These are phyloP conservation scores for Stomatorhinus walkeri DNA, from an alignment of 2,797 vertebrate genomes.

Conservation along the genomic window DNA sequence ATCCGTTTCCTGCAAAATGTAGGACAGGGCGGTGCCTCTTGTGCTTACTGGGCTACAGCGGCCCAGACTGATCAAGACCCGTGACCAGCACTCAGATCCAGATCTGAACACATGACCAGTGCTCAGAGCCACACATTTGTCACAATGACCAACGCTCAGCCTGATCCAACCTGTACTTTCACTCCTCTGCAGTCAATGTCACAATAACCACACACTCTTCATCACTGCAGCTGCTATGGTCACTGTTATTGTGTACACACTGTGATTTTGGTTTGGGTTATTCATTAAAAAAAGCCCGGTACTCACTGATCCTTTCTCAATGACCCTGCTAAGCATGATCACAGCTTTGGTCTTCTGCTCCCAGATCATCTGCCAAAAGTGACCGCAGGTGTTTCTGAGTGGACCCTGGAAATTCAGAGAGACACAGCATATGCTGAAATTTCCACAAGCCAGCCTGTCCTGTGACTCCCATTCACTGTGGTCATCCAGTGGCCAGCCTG, in stretches of 20 bases:
- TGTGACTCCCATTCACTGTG: neutral
- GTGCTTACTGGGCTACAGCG: neutral
- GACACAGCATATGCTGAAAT: neutral
- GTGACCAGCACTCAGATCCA: neutral
- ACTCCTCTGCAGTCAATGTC: neutral
- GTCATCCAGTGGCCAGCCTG: neutral
- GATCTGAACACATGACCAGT: neutral
- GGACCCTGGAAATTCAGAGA: slow-evolving; percentile 70
- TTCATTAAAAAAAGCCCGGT: neutral
- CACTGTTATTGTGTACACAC: neutral
- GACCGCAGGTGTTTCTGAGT: slow-evolving; percentile 89
- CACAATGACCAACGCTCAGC: neutral
- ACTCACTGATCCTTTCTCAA: slow-evolving; percentile 97
- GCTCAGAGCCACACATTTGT: neutral
- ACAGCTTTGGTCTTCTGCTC: slow-evolving; percentile 92
- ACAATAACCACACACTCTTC: neutral
- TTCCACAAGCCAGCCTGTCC: neutral
- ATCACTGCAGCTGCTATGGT: neutral
- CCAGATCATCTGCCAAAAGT: slow-evolving; percentile 99
- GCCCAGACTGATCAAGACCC: neutral
- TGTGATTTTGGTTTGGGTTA: neutral
- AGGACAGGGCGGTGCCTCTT: neutral
- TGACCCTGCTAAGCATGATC: slow-evolving; percentile 96
- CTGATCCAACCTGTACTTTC: neutral
- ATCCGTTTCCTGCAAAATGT: neutral